Evolutionary conservation across 2,797 vertebrate species (phyloP).

Genomic region (Luscinia luscinia): DNA sequence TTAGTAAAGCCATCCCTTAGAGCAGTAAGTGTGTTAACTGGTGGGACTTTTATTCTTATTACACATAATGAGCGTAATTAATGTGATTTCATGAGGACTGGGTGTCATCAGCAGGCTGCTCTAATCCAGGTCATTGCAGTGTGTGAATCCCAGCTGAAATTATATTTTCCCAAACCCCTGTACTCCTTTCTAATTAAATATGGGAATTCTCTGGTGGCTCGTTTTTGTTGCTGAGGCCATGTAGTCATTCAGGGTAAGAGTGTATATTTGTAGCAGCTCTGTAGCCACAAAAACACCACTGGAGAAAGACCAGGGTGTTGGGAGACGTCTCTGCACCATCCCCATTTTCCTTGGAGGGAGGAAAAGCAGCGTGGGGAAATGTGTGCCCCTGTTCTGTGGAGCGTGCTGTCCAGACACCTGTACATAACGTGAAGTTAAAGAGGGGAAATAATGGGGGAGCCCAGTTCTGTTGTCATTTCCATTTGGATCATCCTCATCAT

Average conservation of each 20-base stretch:
- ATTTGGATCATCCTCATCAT: conserved; percentile 69
- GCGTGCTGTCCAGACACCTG: conserved; percentile 66
- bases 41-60: background rate
- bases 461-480: conserved; percentile 63
- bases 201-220: background rate
- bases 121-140: background rate
- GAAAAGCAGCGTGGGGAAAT: background rate
- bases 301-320: background rate
- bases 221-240: background rate
- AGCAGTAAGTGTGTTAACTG: background rate
- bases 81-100: background rate
- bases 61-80: background rate
- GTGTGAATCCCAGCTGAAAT: background rate
- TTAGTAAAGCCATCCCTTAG: background rate
- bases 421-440: conserved; percentile 65
- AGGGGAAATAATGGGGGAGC: conserved; percentile 67
- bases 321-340: background rate
- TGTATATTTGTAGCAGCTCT: background rate
- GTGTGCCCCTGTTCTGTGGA: conserved; percentile 28
- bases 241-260: background rate
- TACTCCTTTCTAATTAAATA: background rate
- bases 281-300: background rate
- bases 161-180: background rate
- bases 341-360: background rate
- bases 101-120: background rate